Conservation (phyloP, 2,113 vertebrate genomes). For the Lathamus discolor region DNA sequence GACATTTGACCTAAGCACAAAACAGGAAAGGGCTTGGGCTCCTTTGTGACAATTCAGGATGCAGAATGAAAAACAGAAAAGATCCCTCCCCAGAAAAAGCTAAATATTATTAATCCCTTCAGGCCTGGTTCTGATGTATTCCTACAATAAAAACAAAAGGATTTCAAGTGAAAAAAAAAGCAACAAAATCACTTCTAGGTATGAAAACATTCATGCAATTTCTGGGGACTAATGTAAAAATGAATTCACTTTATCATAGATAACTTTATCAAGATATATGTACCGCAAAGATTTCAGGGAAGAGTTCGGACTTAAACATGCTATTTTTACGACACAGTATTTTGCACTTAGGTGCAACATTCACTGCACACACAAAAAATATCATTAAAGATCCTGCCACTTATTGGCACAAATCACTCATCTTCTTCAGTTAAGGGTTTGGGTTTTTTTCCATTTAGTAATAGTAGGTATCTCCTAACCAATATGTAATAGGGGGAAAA, state of each 20-base stretch:
- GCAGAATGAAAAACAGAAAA: neutral
- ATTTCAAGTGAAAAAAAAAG: neutral
- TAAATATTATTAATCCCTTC: neutral
- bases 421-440: neutral
- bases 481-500: neutral
- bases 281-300: neutral
- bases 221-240: neutral
- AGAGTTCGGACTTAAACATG: neutral
- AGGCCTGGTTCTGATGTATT: neutral
- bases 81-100: neutral
- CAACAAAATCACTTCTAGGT: neutral
- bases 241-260: neutral
- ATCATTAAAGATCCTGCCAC: neutral
- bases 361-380: neutral
- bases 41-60: neutral
- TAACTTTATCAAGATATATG: neutral
- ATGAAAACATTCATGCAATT: neutral
- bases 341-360: neutral
- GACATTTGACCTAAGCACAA: neutral
- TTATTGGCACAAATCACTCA: neutral
- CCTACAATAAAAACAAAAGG: neutral
- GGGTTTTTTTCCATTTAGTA: neutral
- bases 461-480: neutral
- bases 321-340: neutral
- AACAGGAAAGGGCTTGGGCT: neutral